Evolutionary conservation across 2,888 invertebrate genomes (phyloP), one percentile per base, ranked within the genome.

Genomic region (Melikaiella ostensackeni): DNA sequence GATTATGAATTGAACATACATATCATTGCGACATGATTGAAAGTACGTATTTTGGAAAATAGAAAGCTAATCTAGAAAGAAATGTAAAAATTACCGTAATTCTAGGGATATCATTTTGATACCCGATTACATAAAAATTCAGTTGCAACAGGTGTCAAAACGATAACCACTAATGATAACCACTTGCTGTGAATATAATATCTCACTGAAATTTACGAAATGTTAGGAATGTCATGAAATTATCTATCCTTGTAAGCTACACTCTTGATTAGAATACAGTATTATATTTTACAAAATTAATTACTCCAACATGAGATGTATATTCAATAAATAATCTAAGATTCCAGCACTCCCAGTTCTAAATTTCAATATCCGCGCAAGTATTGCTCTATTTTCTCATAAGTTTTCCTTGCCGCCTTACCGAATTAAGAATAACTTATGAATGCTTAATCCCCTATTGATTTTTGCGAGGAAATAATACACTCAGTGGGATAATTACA

Each of bases 401-500:
- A 50, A n/a, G 50, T 33, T 63, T 63, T 21, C n/a, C 30, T n/a
- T 4, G 19, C n/a, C 24, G 8, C 16, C 38, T 64, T 64, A 38
- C 35, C 64, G 38, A 38, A 64, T 70, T 70, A 57, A 57, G 57
- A 57, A 21, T 57, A 57, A 24, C 57, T 57, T 57, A 46, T 70
- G 30, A 70, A 70, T 50, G 46, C 27, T 50, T 70, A 70, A 70
- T 70, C 66, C 9, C 19, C 50, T 8, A 70, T n/a, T 64, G 64
- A 38, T 64, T 64, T 70, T 46, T 70, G 46, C 50, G 3, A 42
- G 66, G 8, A 46, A 70, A 70, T 70, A 70, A 70, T 30, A 24
- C 27, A 19, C 42, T 42, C 27, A 42, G 66, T 27, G 46, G 46
- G 66, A 70, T 70, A 70, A 70, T 70, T 70, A 70, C 46, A 70